phyloP scores from a whole-genome alignment of 2,113 vertebrate species.

The Mus pahari region DNA sequence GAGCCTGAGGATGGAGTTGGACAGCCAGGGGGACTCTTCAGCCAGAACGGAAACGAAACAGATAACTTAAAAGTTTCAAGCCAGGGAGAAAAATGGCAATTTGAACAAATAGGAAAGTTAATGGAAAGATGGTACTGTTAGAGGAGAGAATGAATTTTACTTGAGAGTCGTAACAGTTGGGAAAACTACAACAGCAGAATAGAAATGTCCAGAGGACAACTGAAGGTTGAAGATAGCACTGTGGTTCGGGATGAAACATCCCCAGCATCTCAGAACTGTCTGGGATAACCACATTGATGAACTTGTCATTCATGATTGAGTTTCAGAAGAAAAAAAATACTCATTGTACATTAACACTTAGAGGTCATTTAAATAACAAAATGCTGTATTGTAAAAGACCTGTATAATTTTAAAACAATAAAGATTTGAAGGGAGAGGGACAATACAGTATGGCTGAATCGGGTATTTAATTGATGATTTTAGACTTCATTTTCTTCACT shows the following conservation, averaged over 20 bases:
- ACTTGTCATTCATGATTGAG: conserved; percentile 93
- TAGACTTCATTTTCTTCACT: background rate
- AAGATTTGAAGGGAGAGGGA: conserved; percentile 92
- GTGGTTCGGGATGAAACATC: conserved; percentile 85
- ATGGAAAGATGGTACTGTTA: background rate
- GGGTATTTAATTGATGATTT: background rate
- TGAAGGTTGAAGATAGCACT: background rate
- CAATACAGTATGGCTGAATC: background rate
- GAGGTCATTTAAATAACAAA: conserved; percentile 93
- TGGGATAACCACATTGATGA: conserved; percentile 94
- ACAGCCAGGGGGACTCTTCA: background rate
- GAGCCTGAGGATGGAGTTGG: background rate
- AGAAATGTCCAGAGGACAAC: background rate
- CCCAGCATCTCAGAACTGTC: conserved; percentile 90
- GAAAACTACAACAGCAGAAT: background rate
- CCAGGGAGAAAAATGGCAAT: background rate
- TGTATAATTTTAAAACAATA: conserved; percentile 99
- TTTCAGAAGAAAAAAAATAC: conserved; percentile 83
- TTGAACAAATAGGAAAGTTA: background rate
- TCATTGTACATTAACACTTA: conserved; percentile 98
- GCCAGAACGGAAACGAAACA: background rate
- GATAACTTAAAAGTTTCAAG: background rate
- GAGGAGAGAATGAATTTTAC: background rate
- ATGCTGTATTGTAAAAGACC: conserved; percentile 95
- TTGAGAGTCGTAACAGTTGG: background rate